Conservation (phyloP, 2,797 vertebrate genomes). For the Sarcoramphus papa region DNA sequence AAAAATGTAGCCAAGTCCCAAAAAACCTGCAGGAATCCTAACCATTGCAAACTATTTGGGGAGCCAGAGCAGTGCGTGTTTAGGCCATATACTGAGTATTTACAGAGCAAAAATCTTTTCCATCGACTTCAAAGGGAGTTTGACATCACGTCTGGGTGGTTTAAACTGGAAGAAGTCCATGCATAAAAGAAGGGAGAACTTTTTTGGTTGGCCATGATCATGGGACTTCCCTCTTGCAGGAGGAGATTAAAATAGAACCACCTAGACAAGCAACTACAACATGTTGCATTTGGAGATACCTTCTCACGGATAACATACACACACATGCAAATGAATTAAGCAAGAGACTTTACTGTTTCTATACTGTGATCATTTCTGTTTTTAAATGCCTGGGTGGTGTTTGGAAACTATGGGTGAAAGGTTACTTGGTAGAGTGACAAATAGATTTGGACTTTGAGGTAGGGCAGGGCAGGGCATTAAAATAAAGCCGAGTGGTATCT, state of each 20-base stretch:
- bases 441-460: constrained; percentile 19
- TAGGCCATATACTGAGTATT: background rate
- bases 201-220: background rate
- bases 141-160: background rate
- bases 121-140: constrained; percentile 16
- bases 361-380: background rate
- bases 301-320: background rate
- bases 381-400: constrained; percentile 16
- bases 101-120: background rate
- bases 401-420: constrained; percentile 18
- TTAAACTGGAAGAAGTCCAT: constrained; percentile 27
- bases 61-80: background rate
- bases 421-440: background rate
- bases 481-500: background rate
- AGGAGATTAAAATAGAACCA: constrained; percentile 42
- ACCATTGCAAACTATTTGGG: background rate
- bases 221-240: background rate
- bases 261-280: background rate
- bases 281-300: background rate
- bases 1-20: background rate
- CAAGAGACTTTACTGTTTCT: constrained; percentile 19
- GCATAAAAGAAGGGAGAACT: constrained; percentile 1
- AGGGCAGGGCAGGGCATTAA: constrained; percentile 13
- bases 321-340: background rate
- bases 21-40: background rate